Evolutionary conservation across 2,888 invertebrate genomes (phyloP).

Genomic region (Achlya flavicornis): DNA sequence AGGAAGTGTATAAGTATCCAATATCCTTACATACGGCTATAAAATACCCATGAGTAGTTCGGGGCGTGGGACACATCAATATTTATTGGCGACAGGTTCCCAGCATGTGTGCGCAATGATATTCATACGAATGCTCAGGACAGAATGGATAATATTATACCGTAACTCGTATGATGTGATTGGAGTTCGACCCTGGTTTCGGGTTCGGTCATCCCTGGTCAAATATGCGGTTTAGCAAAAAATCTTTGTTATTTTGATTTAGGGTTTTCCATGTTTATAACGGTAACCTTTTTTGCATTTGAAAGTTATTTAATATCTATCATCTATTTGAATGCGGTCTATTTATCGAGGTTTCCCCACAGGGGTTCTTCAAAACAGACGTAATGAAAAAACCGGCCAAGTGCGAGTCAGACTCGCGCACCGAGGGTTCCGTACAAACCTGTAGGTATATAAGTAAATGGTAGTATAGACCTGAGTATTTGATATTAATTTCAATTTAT

Average conservation of each 20-base stretch:
- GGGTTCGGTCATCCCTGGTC: neutral
- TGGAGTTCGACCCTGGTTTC: neutral
- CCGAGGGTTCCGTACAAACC: too few species aligned
- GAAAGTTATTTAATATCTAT: neutral
- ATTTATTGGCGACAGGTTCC: slow-evolving; percentile 8
- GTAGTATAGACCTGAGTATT: too few species aligned
- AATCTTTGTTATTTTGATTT: neutral
- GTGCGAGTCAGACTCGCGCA: too few species aligned
- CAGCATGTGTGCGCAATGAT: slow-evolving; percentile 10
- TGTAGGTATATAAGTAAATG: too few species aligned
- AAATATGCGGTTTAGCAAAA: neutral
- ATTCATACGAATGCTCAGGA: slow-evolving; percentile 5
- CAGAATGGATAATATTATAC: neutral
- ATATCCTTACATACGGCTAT: neutral
- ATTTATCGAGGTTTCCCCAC: too few species aligned
- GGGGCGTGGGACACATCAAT: slow-evolving; percentile 10
- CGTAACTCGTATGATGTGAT: neutral
- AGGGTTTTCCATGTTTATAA: neutral
- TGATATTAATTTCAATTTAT: too few species aligned
- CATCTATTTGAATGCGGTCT: too few species aligned
- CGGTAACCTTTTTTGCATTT: neutral
- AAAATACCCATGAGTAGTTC: neutral
- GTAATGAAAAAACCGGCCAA: too few species aligned
- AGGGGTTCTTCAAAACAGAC: too few species aligned
- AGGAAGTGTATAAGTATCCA: neutral